A percentile compares a stretch with the other conserved stretches of the same genome.
Conservation (phyloP, 1,140 invertebrate genomes). For the Acromyrmex heyeri region DNA sequence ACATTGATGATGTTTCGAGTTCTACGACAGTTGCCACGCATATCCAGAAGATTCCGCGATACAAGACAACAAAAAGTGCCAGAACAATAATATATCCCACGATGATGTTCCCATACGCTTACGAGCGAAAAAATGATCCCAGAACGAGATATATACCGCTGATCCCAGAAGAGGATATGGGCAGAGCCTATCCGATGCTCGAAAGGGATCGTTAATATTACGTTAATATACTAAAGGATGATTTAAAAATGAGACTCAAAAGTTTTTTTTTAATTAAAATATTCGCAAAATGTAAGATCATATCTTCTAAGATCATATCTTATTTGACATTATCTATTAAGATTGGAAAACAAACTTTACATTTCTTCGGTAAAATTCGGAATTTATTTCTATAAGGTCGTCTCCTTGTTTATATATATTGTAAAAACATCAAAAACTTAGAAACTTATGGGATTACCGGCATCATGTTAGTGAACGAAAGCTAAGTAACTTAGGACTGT, state of each 20-base stretch:
- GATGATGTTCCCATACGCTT: conserved; percentile 83
- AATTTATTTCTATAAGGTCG: background rate
- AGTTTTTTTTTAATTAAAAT: background rate
- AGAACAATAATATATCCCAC: conserved; percentile 66
- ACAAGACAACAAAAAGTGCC: background rate
- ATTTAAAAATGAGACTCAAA: conserved; percentile 1
- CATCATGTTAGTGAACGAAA: background rate
- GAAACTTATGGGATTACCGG: background rate
- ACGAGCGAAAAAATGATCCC: conserved; percentile 83
- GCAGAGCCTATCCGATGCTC: conserved; percentile 37
- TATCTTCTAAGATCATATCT: background rate
- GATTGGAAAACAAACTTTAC: background rate
- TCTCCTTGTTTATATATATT: background rate
- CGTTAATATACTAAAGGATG: background rate
- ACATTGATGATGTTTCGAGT: conserved; percentile 55
- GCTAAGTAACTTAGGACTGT: background rate
- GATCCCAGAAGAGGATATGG: conserved; percentile 82
- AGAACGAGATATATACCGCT: conserved; percentile 85
- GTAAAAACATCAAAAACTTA: background rate
- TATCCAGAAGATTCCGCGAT: conserved; percentile 81
- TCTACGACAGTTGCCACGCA: conserved; percentile 73
- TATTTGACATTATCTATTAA: background rate
- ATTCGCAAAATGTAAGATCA: background rate
- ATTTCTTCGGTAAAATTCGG: background rate
- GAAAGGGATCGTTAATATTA: conserved; percentile 73